These are phyloP conservation scores for Paracentrotus lividus DNA, from an alignment of 53 echinoderm and acorn worm genomes.

Conservation along the genomic window DNA sequence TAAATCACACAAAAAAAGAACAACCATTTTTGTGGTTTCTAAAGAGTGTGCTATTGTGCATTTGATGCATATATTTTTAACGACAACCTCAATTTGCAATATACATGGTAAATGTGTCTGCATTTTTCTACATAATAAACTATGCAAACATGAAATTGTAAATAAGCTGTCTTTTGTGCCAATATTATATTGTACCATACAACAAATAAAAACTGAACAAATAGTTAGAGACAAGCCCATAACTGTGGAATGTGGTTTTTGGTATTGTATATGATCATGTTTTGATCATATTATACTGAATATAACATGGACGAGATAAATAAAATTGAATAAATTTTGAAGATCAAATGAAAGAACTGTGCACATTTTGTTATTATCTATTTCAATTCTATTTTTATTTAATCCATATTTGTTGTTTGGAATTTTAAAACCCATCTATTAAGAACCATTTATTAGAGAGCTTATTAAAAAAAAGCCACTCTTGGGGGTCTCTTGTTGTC, in stretches of 20 bases:
- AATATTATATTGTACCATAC: not conserved
- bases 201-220: constrained; percentile 5
- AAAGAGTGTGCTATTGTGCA: not conserved
- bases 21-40: too few relatives aligned
- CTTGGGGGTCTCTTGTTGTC: too few relatives aligned
- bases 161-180: constrained; percentile 29
- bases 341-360: too few relatives aligned
- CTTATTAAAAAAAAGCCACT: too few relatives aligned
- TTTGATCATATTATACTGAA: not conserved
- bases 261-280: not conserved
- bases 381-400: too few relatives aligned
- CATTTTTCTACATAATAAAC: not conserved
- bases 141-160: not conserved
- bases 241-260: not conserved
- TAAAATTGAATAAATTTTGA: too few relatives aligned
- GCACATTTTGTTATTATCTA: too few relatives aligned
- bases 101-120: constrained; percentile 37
- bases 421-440: too few relatives aligned
- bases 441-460: too few relatives aligned
- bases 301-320: too few relatives aligned
- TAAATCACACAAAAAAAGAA: too few relatives aligned
- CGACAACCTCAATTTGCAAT: constrained; percentile 5
- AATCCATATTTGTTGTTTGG: too few relatives aligned
- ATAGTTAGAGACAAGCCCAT: not conserved
- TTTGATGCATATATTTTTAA: constrained; percentile 1